Percentiles rank a stretch among this genome's conserved stretches.
phyloP scores from a whole-genome alignment of 2,888 invertebrate genomes.

The Pelosia muscerda region DNA sequence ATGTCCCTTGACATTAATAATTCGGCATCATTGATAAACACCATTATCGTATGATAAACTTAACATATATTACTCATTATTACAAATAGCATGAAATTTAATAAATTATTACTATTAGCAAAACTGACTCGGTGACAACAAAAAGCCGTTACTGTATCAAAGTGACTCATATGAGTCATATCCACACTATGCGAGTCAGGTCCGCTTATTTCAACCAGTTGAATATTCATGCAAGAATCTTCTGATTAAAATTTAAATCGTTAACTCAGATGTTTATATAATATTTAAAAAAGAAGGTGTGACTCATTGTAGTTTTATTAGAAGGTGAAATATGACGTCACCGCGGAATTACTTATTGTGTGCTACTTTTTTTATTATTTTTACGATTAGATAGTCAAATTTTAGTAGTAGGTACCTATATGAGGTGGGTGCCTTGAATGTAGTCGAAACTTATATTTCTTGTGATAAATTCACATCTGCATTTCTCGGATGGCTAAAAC shows the following conservation, averaged over 20 bases:
- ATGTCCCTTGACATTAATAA: slow-evolving; percentile 3
- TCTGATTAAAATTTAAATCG: slow-evolving; percentile 24
- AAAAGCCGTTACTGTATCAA: slow-evolving; percentile 31
- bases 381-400: slow-evolving; percentile 2
- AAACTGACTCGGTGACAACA: slow-evolving; percentile 15
- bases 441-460: neutral
- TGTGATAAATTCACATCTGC: neutral
- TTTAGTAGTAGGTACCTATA: too few species aligned
- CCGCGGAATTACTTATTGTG: neutral
- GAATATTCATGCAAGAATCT: slow-evolving; percentile 27
- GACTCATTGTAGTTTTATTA: slow-evolving; percentile 17
- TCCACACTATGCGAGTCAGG: slow-evolving; percentile 15
- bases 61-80: slow-evolving; percentile 10
- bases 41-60: neutral
- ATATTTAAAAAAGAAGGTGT: slow-evolving; percentile 12
- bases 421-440: neutral
- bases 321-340: slow-evolving; percentile 5
- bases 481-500: neutral
- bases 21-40: neutral
- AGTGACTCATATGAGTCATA: slow-evolving; percentile 29
- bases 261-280: slow-evolving; percentile 19
- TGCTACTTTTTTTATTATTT: slow-evolving; percentile 1
- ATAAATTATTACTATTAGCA: neutral
- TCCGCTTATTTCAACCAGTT: slow-evolving; percentile 16
- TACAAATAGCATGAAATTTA: neutral